Conservation (phyloP, 1,140 invertebrate genomes). For the Caenorhabditis latens region DNA sequence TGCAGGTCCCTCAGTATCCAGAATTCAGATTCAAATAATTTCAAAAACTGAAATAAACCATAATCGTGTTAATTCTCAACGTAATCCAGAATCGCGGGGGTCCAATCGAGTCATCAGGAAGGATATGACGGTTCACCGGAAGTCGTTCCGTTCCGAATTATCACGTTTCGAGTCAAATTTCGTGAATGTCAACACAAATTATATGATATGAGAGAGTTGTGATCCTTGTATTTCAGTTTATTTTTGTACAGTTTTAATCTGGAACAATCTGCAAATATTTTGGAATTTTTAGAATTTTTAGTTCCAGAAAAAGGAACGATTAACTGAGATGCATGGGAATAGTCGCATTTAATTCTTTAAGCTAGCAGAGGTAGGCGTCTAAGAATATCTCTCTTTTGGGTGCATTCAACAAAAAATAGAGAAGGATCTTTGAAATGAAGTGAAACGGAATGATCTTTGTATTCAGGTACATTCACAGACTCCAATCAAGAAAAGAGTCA, state of each 20-base stretch:
- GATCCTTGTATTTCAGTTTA: not conserved
- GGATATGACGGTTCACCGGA: conserved; percentile 15
- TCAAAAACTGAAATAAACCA: not conserved
- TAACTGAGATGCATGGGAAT: not conserved
- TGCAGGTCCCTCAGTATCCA: not conserved
- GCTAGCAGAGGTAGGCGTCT: not conserved
- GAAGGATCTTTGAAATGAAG: not conserved
- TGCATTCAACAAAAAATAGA: not conserved
- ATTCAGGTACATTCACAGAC: not conserved
- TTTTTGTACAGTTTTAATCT: not conserved
- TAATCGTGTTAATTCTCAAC: not conserved
- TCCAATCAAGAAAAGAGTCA: not conserved
- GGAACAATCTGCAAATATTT: not conserved
- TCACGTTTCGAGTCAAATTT: conserved; percentile 2
- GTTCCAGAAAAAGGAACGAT: not conserved
- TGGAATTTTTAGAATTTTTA: not conserved
- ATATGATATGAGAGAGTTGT: not conserved
- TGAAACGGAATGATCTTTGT: not conserved
- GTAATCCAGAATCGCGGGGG: conserved; percentile 5
- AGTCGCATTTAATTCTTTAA: not conserved
- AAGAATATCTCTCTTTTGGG: not conserved
- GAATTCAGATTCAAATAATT: not conserved
- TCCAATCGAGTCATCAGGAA: conserved; percentile 12
- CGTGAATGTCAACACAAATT: not conserved
- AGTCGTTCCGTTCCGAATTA: conserved; percentile 1